Base-by-base conservation (phyloP, 2,888 invertebrate species). In the Drosophila picticornis region DNA sequence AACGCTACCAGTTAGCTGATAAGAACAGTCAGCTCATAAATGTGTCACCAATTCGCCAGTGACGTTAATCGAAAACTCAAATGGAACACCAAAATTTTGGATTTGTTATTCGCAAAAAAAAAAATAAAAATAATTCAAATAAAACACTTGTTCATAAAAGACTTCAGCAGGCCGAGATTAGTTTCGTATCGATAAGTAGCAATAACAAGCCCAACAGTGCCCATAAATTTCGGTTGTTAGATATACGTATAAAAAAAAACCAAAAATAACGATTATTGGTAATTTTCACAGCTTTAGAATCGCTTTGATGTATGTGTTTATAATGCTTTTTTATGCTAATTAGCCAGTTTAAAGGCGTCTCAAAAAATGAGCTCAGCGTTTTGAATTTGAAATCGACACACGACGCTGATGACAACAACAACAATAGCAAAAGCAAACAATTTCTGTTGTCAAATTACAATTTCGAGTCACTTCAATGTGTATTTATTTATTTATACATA, bases 331-430 rank as follows among this genome's bases (percentile, higher is more conserved):
- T 87, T 89, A 89, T 89, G 84, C 82, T 84, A 84, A 84, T 84
- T 61, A 77, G 88, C 59, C 68, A 69, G 74, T 72, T 78, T 79
- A 67, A 79, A 82, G 68, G 62, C 82, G 81, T 80, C 72, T 74
- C 79, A 83, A 90, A 77, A 79, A 90, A 87, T 87, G 86, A 87
- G 86, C 86, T 90, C 86, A 87, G 90, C 89, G 72, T 86, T 80
- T 89, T 77, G 74, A 72, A 75, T 84, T 81, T 59, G 65, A 81
- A 81, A 86, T 84, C 68, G 81, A 72, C 77, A 66, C 48, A 65
- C 69, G 70, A 59, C 65, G 56, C n/a, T 57, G 59, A 50, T 52
- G 63, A 67, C 63, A 52, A 67, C 36, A 58, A 75, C 60, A 64
- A 70, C 19, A 59, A 31, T 40, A 58, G 68, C 61, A 59, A 66